Conservation (phyloP, 2,888 invertebrate genomes). For the Synergus umbraculus region DNA sequence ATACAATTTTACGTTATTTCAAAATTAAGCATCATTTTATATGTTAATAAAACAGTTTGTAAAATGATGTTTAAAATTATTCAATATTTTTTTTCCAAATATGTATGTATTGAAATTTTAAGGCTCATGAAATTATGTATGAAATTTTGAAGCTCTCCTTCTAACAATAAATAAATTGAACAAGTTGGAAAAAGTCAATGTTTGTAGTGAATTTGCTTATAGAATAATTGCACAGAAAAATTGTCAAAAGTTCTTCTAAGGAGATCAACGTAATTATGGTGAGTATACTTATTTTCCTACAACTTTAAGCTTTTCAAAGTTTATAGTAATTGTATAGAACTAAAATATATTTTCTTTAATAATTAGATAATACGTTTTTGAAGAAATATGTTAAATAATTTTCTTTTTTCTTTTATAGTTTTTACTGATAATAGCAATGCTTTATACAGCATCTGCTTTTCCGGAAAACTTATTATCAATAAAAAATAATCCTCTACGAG, state of each 20-base stretch:
- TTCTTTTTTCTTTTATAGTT: not conserved
- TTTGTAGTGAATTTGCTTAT: constrained; percentile 79
- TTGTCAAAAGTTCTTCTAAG: constrained; percentile 75
- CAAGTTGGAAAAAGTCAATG: constrained; percentile 71
- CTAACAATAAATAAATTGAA: constrained; percentile 74
- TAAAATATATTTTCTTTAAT: no score
- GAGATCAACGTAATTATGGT: no score
- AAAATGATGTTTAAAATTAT: no score
- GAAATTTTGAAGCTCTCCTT: no score
- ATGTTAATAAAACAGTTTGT: no score
- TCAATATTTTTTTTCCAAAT: no score
- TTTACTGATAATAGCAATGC: not conserved
- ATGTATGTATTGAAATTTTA: no score
- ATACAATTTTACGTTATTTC: no score
- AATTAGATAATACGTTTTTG: no score
- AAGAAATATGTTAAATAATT: not conserved
- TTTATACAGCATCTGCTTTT: not conserved
- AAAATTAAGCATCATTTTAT: no score
- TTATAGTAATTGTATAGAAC: not conserved
- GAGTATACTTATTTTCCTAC: no score
- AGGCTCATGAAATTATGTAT: no score
- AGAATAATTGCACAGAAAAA: constrained; percentile 77
- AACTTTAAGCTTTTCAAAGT: not conserved
- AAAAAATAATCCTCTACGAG: not conserved
- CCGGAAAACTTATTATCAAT: not conserved